These are phyloP conservation scores for Leptonema lineaticorne DNA, from an alignment of 1,140 invertebrate species.

Conservation along the genomic window DNA sequence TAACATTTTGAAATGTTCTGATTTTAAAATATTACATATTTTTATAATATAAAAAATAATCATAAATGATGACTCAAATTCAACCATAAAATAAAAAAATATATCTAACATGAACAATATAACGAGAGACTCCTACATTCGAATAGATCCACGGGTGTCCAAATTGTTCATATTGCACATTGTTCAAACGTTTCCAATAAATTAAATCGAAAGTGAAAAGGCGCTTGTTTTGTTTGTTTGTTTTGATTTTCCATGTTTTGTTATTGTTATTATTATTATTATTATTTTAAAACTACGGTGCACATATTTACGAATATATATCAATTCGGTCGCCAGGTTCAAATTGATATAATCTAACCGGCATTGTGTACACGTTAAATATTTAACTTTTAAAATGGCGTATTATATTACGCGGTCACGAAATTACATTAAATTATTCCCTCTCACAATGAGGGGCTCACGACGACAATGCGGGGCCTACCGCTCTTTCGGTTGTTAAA, in stretches of 20 bases:
- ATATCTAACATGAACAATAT: not conserved
- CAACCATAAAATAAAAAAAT: not conserved
- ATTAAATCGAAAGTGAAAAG: slow-evolving; percentile 25
- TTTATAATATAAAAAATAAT: too few species aligned
- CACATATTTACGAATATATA: not conserved
- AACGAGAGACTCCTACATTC: slow-evolving; percentile 5
- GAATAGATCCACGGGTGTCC: slow-evolving; percentile 6
- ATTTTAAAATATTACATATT: too few species aligned
- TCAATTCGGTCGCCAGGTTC: slow-evolving; percentile 22
- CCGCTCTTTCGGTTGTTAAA: too few species aligned
- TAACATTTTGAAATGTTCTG: too few species aligned
- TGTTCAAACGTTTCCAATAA: slow-evolving; percentile 16
- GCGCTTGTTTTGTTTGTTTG: not conserved
- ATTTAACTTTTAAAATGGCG: slow-evolving; percentile 26
- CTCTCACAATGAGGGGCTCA: not conserved
- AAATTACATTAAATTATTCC: slow-evolving; percentile 39
- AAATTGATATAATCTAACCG: slow-evolving; percentile 39
- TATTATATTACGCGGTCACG: slow-evolving; percentile 36
- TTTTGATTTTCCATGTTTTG: too few species aligned
- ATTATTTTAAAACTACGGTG: not conserved
- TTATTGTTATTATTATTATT: too few species aligned
- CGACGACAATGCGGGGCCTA: not conserved
- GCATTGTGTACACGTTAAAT: slow-evolving; percentile 32
- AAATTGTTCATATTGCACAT: slow-evolving; percentile 8
- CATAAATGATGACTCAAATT: too few species aligned